Percentiles rank a stretch among this genome's conserved stretches.
These are phyloP conservation scores for Clamator glandarius DNA, from an alignment of 2,797 vertebrate genomes.

Conservation along the genomic window DNA sequence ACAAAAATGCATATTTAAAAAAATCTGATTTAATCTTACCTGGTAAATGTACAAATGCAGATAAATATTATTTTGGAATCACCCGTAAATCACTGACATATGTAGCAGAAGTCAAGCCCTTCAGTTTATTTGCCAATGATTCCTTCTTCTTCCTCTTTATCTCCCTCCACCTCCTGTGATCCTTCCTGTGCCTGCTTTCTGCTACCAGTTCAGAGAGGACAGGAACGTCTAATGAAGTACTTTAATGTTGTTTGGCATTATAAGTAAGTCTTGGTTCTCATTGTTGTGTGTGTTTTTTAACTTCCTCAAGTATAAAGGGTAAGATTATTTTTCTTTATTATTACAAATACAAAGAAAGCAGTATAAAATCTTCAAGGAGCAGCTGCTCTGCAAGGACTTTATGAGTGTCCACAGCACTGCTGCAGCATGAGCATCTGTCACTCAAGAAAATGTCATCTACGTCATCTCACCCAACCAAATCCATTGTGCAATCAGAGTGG, in stretches of 20 bases:
- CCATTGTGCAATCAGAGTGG: constrained; percentile 23
- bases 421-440: constrained; percentile 49
- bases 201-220: neutral
- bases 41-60: neutral
- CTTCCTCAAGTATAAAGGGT: neutral
- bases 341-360: neutral
- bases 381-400: constrained; percentile 18
- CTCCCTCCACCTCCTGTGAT: neutral
- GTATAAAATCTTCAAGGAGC: neutral
- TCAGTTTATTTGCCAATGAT: neutral
- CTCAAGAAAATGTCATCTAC: constrained; percentile 59
- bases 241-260: neutral
- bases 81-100: neutral
- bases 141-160: neutral
- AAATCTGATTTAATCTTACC: neutral
- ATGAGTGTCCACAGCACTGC: neutral
- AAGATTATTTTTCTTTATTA: neutral
- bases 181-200: neutral
- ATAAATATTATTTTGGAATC: neutral
- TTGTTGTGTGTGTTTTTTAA: neutral
- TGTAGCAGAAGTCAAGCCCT: neutral
- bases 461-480: constrained; percentile 29
- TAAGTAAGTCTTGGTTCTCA: neutral
- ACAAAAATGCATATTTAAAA: neutral
- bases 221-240: neutral